Evolutionary conservation across 2,888 invertebrate species (phyloP), one percentile per base, ranked within the genome.

Genomic region (Acleris holmiana): DNA sequence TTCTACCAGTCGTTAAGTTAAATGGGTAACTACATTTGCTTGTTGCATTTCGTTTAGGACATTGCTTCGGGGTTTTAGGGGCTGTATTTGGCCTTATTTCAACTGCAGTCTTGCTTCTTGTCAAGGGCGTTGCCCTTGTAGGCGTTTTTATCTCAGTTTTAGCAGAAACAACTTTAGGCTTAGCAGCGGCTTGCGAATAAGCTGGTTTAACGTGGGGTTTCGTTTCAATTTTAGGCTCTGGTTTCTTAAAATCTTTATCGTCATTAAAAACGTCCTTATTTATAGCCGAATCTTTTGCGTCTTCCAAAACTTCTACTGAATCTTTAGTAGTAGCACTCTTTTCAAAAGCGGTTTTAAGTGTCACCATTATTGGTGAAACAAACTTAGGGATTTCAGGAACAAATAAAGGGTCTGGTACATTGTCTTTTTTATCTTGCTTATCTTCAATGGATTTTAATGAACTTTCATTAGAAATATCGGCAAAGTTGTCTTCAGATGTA

Each of bases 111-210:
- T 91, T 92, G 69, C 91, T 93, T 73, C 93, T 77, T 41, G 82
- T 75, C 59, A 92, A 73, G 25, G 80, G 67, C 21, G 80, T 73
- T 29, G 75, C 66, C 66, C 77, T 82, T 2, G 79, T 72, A 7
- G 81, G 83, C 29, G 81, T 78, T 76, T 91, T 93, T 0, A 82
- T 73, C 75, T 91, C 89, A 4, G 76, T 70, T 83, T 88, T 92
- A 17, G 76, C 46, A 4, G 71, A 78, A 1, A 79, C 75, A 47
- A 81, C 73, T 73, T 93, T 93, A 4, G 93, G 93, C 75, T 93
- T 93, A 29, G 93, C 92, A 40, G 93, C 93, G 21, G 93, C 93
- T 80, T 93, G 93, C 0, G 93, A 93, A 73, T 93, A 93, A 21
- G 93, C 93, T 4, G 93, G 88, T 70, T 85, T 83, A 8, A 79